Percentiles rank a stretch among this genome's conserved stretches.
phyloP scores from a whole-genome alignment of 2,888 invertebrate species.

The Diachrysia chrysitis region DNA sequence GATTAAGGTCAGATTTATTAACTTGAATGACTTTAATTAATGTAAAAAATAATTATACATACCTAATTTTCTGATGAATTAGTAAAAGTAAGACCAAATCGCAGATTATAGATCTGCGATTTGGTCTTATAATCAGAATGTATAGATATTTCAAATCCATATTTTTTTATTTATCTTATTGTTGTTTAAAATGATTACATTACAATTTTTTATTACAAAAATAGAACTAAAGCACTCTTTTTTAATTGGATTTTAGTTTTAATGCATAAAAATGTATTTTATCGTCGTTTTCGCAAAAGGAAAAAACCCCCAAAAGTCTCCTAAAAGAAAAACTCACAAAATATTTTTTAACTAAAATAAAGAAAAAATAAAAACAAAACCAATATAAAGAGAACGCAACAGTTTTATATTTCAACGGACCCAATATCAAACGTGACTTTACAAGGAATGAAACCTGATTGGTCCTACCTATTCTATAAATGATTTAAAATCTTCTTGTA shows the following conservation, averaged over 20 bases:
- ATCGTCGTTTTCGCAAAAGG: no score
- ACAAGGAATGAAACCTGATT: slow-evolving; percentile 21
- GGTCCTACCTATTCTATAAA: slow-evolving; percentile 43
- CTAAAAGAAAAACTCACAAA: not conserved
- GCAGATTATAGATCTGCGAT: no score
- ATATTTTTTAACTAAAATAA: not conserved
- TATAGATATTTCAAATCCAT: no score
- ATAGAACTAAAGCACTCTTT: no score
- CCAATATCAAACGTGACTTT: slow-evolving; percentile 34
- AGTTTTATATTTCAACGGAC: not conserved
- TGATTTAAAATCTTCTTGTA: slow-evolving; percentile 64
- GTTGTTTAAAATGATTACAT: no score
- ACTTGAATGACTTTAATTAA: not conserved
- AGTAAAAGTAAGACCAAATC: no score
- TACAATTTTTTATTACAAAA: no score
- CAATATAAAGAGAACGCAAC: not conserved
- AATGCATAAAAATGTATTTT: no score
- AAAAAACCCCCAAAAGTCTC: no score
- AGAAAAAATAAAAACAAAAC: not conserved
- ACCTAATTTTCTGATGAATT: not conserved
- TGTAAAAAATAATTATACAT: not conserved
- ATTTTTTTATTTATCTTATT: no score
- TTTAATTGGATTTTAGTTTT: no score
- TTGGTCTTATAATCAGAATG: no score
- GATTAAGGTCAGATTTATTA: not conserved